Evolutionary conservation across 2,888 invertebrate genomes (phyloP).

Genomic region (Acleris literana): DNA sequence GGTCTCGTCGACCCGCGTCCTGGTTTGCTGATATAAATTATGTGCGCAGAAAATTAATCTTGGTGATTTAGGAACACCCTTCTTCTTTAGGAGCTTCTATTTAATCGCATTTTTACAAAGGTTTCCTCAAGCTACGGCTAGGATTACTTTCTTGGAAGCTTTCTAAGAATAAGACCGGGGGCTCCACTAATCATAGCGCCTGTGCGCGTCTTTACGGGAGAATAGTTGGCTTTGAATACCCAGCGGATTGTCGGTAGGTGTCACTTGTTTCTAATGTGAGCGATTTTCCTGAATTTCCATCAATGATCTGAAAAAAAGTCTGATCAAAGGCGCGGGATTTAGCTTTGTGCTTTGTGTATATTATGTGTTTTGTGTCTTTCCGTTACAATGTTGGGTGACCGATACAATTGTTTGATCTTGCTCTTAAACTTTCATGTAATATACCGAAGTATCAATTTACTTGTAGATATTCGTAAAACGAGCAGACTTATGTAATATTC

Average conservation of each 20-base stretch:
- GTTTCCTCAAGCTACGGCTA: constrained; percentile 19
- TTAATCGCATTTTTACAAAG: constrained; percentile 50
- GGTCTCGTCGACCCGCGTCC: constrained; percentile 78
- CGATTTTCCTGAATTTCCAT: constrained; percentile 30
- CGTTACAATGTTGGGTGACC: constrained; percentile 36
- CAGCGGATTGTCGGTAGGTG: constrained; percentile 3
- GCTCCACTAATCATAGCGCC: constrained; percentile 17
- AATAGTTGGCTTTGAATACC: constrained; percentile 17
- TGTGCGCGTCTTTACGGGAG: not conserved
- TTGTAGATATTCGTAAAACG: not conserved
- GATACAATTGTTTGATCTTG: constrained; percentile 13
- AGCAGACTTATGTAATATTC: not conserved
- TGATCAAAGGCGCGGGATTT: constrained; percentile 43
- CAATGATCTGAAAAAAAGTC: constrained; percentile 44
- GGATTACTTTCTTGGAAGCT: constrained; percentile 31
- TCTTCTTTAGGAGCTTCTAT: constrained; percentile 58
- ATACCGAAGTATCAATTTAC: not conserved
- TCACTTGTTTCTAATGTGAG: constrained; percentile 15
- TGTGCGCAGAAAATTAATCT: constrained; percentile 79
- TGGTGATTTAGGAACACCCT: constrained; percentile 72
- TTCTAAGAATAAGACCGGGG: constrained; percentile 10
- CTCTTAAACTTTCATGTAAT: too few relatives aligned
- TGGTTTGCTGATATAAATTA: constrained; percentile 80
- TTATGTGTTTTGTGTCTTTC: constrained; percentile 39
- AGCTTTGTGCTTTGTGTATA: constrained; percentile 16